Base-by-base conservation (phyloP, 2,888 invertebrate species). In the Xanthostigma xanthostigma region DNA sequence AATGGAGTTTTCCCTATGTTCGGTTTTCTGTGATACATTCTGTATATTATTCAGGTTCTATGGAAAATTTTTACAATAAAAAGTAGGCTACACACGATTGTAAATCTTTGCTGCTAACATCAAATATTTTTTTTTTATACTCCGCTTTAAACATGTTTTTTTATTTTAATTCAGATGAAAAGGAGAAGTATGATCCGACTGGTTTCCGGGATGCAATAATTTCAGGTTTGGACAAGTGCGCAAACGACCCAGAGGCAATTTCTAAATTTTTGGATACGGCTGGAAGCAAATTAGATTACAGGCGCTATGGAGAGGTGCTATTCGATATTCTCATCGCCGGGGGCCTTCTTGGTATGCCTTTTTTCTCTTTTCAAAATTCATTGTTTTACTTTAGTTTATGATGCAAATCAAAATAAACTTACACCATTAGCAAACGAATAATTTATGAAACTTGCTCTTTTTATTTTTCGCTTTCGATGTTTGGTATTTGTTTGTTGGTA, bases 171-270 rank as follows among this genome's bases (percentile, higher is more conserved):
- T 43, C 70, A 93, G 95, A 95, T 95, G 95, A 95, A 86, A 95
- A 91, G 85, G 95, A 96, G 84, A 96, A 95, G 77, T 94, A 93
- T 82, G 95, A 96, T 79, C 94, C 95, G 71, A 82, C 84, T 73
- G 94, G 93, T 72, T 96, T 96, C 79, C 86, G 96, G 75, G 95
- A 96, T 81, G 89, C 90, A 67, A 83, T 96, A 74, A 83, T 96
- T 70, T 81, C 83, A 71, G 95, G 94, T 64, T 81, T 95, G 69
- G 88, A 92, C 76, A 91, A 92, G 78, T 86, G 91, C 71, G 86
- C 85, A 69, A 84, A 84, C 66, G 94, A 95, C 79, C 77, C 95
- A 76, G 95, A 96, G 64, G 86, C 91, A 67, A 89, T 95, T 61
- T 91, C 85, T 69, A 94, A 94, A 73, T 96, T 80, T 76, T 77